Evolutionary conservation across 1,140 invertebrate genomes (phyloP).

Genomic region (Aporrectodea caliginosa): DNA sequence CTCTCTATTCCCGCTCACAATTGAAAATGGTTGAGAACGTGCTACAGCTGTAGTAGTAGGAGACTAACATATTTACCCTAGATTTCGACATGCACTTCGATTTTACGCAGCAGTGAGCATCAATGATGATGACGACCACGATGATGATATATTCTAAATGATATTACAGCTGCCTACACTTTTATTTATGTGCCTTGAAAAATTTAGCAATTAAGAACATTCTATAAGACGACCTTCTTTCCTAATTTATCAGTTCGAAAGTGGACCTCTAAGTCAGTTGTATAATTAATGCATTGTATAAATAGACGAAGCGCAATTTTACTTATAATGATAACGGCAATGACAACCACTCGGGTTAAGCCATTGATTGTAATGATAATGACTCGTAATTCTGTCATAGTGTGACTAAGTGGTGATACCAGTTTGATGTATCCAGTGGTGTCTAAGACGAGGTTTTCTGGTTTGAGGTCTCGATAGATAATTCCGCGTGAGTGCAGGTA

Average conservation of each 20-base stretch:
- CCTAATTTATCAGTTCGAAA: not conserved
- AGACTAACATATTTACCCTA: not conserved
- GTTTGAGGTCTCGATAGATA: conserved; percentile 90
- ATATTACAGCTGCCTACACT: too few relatives aligned
- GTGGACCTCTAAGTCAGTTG: not conserved
- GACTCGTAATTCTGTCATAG: not conserved
- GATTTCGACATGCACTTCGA: not conserved
- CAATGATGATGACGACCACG: too few relatives aligned
- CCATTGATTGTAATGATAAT: too few relatives aligned
- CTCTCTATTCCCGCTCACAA: too few relatives aligned
- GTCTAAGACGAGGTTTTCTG: conserved; percentile 87
- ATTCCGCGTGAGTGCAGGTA: conserved; percentile 82
- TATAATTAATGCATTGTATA: not conserved
- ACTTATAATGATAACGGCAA: too few relatives aligned
- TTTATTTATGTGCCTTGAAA: too few relatives aligned
- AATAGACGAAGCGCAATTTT: not conserved
- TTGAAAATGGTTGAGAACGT: too few relatives aligned
- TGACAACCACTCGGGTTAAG: too few relatives aligned
- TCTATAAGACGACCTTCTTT: too few relatives aligned
- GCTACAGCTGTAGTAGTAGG: too few relatives aligned
- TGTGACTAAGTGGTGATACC: conserved; percentile 56
- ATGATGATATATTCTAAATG: too few relatives aligned
- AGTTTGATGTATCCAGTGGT: conserved; percentile 84
- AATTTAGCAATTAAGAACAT: too few relatives aligned
- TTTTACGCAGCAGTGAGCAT: not conserved